These are phyloP conservation scores for Plagodis pulveraria DNA, from an alignment of 2,888 invertebrate species.

Conservation along the genomic window DNA sequence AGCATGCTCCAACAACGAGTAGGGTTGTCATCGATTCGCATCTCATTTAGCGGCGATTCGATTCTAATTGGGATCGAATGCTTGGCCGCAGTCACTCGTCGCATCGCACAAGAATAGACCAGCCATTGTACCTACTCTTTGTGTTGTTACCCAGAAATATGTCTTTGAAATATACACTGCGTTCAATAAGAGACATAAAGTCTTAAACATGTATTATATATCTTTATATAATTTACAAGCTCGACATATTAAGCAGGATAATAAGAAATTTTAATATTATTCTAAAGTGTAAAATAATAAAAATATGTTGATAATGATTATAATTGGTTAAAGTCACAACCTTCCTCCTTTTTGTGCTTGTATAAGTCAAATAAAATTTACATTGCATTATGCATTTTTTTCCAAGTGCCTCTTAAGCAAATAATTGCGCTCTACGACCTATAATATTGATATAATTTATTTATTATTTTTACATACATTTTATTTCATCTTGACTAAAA, in stretches of 20 bases:
- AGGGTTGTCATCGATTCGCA: slow-evolving; percentile 58
- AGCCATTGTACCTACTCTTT: slow-evolving; percentile 18
- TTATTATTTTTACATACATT: background rate
- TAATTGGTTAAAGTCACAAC: no score
- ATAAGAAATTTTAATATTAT: no score
- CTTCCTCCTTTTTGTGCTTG: no score
- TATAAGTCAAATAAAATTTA: no score
- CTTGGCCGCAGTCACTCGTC: slow-evolving; percentile 44
- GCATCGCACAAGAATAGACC: slow-evolving; percentile 25
- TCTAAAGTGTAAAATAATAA: no score
- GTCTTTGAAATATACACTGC: slow-evolving; percentile 14
- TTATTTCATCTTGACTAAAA: background rate
- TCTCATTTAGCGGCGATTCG: slow-evolving; percentile 67
- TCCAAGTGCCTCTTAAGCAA: no score
- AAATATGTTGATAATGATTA: no score
- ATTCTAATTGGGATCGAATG: slow-evolving; percentile 71
- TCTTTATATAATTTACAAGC: no score
- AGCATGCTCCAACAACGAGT: slow-evolving; percentile 25
- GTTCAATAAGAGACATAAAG: slow-evolving; percentile 1
- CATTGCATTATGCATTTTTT: no score
- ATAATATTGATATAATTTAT: background rate
- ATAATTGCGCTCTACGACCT: background rate
- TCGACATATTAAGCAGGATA: no score
- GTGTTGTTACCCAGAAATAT: slow-evolving; percentile 24
- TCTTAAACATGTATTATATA: no score